Evolutionary conservation across 2,113 vertebrate species (phyloP).

Genomic region (Bothrops jararaca): DNA sequence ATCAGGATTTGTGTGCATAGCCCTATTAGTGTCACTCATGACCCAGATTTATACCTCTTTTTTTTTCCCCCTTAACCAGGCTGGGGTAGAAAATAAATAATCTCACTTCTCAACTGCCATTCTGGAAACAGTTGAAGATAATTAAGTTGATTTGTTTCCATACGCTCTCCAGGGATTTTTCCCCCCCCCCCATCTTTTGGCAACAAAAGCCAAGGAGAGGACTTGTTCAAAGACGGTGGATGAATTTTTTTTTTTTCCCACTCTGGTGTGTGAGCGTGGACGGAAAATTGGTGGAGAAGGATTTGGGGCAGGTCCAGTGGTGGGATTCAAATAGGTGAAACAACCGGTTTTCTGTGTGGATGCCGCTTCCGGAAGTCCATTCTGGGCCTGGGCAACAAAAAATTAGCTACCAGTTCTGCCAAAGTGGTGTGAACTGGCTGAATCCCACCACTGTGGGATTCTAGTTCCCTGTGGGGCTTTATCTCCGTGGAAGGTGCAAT

Average conservation of each 20-base stretch:
- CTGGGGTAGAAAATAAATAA: background rate
- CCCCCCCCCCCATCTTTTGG: too few relatives aligned
- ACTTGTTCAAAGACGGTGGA: too few relatives aligned
- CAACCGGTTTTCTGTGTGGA: too few relatives aligned
- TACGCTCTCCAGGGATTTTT: background rate
- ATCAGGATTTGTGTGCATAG: background rate
- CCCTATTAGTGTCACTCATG: slow-evolving; percentile 22
- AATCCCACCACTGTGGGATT: too few relatives aligned
- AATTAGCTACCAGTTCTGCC: too few relatives aligned
- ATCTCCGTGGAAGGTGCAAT: background rate
- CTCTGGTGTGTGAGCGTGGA: background rate
- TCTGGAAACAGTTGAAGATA: slow-evolving; percentile 9
- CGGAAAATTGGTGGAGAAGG: background rate
- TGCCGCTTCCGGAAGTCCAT: too few relatives aligned
- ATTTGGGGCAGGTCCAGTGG: background rate
- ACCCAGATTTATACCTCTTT: slow-evolving; percentile 9
- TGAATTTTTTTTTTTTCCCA: background rate
- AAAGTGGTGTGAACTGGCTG: too few relatives aligned
- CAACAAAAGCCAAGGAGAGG: background rate
- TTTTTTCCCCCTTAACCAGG: background rate
- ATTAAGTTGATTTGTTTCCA: slow-evolving; percentile 14
- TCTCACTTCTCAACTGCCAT: background rate
- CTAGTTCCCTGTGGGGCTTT: background rate
- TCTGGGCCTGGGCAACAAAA: too few relatives aligned
- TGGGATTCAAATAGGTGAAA: too few relatives aligned